Percentiles rank a stretch among this genome's conserved stretches.
Evolutionary conservation across 2,113 vertebrate genomes (phyloP).

Genomic region (Salminus brasiliensis): DNA sequence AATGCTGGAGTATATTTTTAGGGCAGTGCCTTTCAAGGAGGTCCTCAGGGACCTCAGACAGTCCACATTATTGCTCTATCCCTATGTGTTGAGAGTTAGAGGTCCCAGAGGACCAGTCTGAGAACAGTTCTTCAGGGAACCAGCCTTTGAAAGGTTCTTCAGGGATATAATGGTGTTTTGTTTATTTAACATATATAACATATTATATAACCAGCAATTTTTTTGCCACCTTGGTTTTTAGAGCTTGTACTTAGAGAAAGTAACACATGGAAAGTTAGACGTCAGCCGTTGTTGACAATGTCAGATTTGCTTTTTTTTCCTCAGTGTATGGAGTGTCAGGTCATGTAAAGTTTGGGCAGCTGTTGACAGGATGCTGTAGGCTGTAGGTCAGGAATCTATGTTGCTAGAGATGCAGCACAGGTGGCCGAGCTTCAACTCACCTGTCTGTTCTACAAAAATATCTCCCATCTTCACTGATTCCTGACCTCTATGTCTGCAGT

Average conservation of each 20-base stretch:
- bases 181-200: too few species aligned
- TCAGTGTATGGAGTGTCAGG: neutral
- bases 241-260: neutral
- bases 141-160: too few species aligned
- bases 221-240: too few species aligned
- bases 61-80: too few species aligned
- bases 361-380: neutral
- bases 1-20: too few species aligned
- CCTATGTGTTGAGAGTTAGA: too few species aligned
- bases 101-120: too few species aligned
- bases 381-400: neutral
- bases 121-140: too few species aligned
- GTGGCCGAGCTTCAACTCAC: constrained; percentile 31
- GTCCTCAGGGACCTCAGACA: too few species aligned
- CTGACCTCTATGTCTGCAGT: neutral
- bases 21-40: too few species aligned
- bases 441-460: neutral
- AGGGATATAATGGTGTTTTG: too few species aligned
- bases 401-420: neutral
- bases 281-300: neutral
- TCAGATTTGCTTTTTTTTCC: constrained; percentile 6
- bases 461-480: constrained; percentile 10
- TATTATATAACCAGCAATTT: too few species aligned
- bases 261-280: neutral
- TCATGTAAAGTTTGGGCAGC: neutral